A percentile compares a stretch with the other conserved stretches of the same genome.
Conservation (phyloP, 1,140 invertebrate genomes). For the Apis laboriosa region DNA sequence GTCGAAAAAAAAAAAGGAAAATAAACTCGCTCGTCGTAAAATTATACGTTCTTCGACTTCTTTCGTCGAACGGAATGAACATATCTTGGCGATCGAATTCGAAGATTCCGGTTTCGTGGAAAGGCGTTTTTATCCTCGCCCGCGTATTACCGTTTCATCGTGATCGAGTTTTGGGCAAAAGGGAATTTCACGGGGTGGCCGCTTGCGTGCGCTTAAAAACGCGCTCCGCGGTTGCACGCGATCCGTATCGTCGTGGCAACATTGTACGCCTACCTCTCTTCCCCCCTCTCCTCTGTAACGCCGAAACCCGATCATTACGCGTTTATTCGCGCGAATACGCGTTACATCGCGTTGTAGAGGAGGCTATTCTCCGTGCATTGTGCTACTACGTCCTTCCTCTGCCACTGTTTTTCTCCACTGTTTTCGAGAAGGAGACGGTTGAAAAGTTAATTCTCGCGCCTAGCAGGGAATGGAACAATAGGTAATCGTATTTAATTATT, state of each 20-base stretch:
- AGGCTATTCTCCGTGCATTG: background rate
- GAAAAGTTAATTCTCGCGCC: background rate
- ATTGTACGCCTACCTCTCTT: background rate
- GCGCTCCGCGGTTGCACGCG: background rate
- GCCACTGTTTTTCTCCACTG: too few relatives aligned
- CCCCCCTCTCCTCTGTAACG: background rate
- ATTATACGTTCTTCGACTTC: too few relatives aligned
- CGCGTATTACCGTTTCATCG: constrained; percentile 23
- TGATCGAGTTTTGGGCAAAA: background rate
- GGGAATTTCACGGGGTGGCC: background rate
- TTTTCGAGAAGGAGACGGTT: background rate
- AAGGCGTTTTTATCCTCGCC: background rate
- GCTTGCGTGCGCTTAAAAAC: background rate
- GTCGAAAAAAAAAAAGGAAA: too few relatives aligned
- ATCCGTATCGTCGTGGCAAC: constrained; percentile 28
- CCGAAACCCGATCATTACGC: constrained; percentile 24
- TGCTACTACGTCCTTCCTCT: constrained; percentile 5
- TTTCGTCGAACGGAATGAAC: too few relatives aligned
- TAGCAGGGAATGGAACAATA: too few relatives aligned
- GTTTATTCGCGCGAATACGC: constrained; percentile 15
- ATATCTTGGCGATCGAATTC: too few relatives aligned
- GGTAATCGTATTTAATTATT: background rate
- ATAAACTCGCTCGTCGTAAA: too few relatives aligned
- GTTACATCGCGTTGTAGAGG: constrained; percentile 9
- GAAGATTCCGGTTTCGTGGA: too few relatives aligned